These are phyloP conservation scores for Sogatella furcifera DNA, from an alignment of 1,140 invertebrate species.

Conservation along the genomic window DNA sequence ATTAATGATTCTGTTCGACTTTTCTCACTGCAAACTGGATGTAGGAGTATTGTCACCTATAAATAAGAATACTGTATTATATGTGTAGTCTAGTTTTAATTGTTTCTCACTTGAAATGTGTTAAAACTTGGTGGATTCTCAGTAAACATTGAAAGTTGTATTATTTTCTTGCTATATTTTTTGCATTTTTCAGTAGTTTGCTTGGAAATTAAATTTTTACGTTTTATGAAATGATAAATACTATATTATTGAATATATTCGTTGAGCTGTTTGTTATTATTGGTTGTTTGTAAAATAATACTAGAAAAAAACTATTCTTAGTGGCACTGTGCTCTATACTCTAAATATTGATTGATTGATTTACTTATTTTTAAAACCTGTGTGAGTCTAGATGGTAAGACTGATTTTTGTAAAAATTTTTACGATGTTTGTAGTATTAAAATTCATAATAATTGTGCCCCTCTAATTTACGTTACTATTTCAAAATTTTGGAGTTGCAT, in stretches of 20 bases:
- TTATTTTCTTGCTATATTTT: not conserved
- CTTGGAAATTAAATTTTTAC: not conserved
- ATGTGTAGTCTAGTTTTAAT: slow-evolving; percentile 2
- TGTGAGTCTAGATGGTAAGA: not conserved
- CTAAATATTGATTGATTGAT: not conserved
- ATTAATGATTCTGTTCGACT: too few species aligned
- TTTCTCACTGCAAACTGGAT: too few species aligned
- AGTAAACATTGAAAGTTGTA: not conserved
- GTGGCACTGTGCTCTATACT: not conserved
- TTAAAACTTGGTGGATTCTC: not conserved
- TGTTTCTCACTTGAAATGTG: not conserved
- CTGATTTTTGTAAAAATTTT: slow-evolving; percentile 1
- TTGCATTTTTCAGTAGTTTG: not conserved
- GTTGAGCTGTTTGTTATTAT: not conserved
- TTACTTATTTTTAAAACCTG: not conserved
- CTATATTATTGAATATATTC: not conserved
- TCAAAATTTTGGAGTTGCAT: not conserved
- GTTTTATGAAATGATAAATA: not conserved
- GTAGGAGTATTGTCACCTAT: not conserved
- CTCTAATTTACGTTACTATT: not conserved
- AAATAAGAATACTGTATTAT: slow-evolving; percentile 2
- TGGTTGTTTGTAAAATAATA: not conserved
- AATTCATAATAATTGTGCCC: not conserved
- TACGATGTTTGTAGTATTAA: not conserved
- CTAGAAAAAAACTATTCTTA: not conserved